Evolutionary conservation across 2,797 vertebrate species (phyloP).

Genomic region (Chrysolophus pictus): DNA sequence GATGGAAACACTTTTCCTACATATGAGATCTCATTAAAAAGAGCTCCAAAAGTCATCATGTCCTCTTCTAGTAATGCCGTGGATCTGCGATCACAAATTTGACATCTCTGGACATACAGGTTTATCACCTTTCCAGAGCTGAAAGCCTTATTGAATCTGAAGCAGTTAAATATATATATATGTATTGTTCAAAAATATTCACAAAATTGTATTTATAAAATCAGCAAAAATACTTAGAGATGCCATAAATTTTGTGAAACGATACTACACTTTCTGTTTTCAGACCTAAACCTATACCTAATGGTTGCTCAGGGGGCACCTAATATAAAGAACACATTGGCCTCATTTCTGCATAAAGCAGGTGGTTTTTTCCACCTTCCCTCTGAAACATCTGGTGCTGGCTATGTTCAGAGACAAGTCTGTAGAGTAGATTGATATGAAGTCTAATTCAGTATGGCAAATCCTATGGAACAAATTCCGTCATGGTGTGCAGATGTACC

Average conservation of each 20-base stretch:
- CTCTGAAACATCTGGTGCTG: slow-evolving; percentile 32
- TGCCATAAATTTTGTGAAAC: neutral
- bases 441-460: neutral
- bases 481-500: neutral
- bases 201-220: neutral
- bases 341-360: neutral
- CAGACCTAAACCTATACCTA: neutral
- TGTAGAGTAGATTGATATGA: neutral
- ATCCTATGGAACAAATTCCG: slow-evolving; percentile 5
- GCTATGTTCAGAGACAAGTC: neutral
- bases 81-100: neutral
- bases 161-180: neutral
- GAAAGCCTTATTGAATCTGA: neutral
- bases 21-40: neutral
- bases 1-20: neutral
- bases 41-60: neutral
- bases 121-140: slow-evolving; percentile 8
- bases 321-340: neutral
- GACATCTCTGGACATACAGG: neutral
- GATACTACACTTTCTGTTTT: neutral
- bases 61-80: neutral
- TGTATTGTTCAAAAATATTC: neutral
- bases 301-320: neutral
- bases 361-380: slow-evolving; percentile 7
- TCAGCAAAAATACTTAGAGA: neutral